These are phyloP conservation scores for Eubasilissa splendida DNA, from an alignment of 2,888 invertebrate genomes.

Conservation along the genomic window DNA sequence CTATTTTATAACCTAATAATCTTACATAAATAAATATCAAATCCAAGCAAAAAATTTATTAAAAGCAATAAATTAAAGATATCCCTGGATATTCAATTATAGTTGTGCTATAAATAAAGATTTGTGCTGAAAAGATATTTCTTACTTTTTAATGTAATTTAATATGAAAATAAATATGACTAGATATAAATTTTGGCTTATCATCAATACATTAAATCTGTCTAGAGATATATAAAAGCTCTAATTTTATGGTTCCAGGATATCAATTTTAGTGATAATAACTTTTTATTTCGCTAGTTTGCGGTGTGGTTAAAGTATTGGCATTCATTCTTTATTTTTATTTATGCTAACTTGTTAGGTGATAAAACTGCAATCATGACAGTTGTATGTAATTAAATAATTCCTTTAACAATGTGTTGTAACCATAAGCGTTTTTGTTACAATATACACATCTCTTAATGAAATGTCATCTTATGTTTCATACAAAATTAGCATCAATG, in stretches of 20 bases:
- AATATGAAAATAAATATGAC: conserved; percentile 59
- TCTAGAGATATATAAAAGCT: conserved; percentile 59
- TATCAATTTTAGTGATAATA: conserved; percentile 56
- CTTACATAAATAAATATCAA: conserved; percentile 55
- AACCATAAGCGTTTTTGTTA: conserved; percentile 48
- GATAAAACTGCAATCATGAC: conserved; percentile 40
- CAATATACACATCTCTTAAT: conserved; percentile 53
- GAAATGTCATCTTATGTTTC: conserved; percentile 56
- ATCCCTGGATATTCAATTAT: conserved; percentile 46
- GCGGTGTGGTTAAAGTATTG: conserved; percentile 72
- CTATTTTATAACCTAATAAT: conserved; percentile 51
- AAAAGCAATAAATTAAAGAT: conserved; percentile 55
- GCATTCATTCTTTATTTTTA: conserved; percentile 68
- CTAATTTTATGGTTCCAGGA: conserved; percentile 59
- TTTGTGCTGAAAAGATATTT: conserved; percentile 54
- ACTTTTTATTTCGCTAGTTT: conserved; percentile 62
- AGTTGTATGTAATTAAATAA: conserved; percentile 38
- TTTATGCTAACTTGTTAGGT: conserved; percentile 50
- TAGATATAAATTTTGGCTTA: conserved; percentile 59
- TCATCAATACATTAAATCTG: conserved; percentile 58
- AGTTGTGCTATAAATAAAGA: conserved; percentile 56
- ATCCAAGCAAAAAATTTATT: conserved; percentile 52
- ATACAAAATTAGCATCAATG: conserved; percentile 60
- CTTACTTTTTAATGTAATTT: conserved; percentile 56
- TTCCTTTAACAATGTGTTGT: conserved; percentile 41